Percentiles rank a stretch among this genome's conserved stretches.
phyloP scores from a whole-genome alignment of 2,113 vertebrate genomes.

The Ondatra zibethicus region DNA sequence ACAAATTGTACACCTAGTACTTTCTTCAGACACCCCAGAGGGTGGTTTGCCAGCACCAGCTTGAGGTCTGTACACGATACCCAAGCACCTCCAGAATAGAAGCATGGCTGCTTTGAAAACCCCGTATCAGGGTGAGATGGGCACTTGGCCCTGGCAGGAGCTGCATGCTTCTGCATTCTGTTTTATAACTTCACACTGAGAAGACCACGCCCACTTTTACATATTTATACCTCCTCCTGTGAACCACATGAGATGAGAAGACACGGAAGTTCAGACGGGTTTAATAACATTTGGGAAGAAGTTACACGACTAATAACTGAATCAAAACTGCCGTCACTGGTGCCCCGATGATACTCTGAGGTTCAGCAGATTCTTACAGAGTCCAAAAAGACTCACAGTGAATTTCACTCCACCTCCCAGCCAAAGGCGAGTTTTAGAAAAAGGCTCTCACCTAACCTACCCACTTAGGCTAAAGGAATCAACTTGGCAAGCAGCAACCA shows the following conservation, averaged over 20 bases:
- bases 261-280: neutral
- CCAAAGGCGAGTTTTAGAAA: conserved; percentile 35
- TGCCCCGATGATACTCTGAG: neutral
- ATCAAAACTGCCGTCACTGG: neutral
- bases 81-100: neutral
- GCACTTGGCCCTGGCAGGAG: neutral
- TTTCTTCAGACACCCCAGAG: conserved; percentile 38
- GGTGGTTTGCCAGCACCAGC: neutral
- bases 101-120: neutral
- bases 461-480: conserved; percentile 74
- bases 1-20: neutral
- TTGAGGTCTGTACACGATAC: neutral
- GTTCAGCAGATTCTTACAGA: conserved; percentile 27
- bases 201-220: neutral
- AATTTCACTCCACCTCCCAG: neutral
- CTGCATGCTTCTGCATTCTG: neutral
- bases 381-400: conserved; percentile 26
- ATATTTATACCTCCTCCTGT: neutral
- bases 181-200: neutral
- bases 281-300: conserved; percentile 11
- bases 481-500: conserved; percentile 61
- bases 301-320: neutral
- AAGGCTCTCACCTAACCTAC: conserved; percentile 62
- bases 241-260: neutral
- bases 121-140: neutral